Evolutionary conservation across 1,140 invertebrate genomes (phyloP).

Genomic region (Eupristina koningsbergeri): DNA sequence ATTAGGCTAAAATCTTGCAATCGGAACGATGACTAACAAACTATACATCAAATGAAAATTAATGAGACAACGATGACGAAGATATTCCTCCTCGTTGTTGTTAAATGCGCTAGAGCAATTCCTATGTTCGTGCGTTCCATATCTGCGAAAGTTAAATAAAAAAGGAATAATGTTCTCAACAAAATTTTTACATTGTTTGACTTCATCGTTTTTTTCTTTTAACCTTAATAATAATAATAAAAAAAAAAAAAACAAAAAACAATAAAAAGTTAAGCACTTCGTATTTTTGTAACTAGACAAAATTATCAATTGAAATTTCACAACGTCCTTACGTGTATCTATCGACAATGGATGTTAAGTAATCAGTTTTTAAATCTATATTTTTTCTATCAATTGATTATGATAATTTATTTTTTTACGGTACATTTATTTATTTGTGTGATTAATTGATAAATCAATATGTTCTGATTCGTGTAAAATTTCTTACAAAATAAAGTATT

Average conservation of each 20-base stretch:
- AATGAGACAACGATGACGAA: constrained; percentile 32
- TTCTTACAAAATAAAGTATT: too few relatives aligned
- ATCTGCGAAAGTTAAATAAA: constrained; percentile 50
- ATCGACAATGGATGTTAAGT: too few relatives aligned
- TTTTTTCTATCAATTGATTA: not conserved
- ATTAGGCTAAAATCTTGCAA: constrained; percentile 37
- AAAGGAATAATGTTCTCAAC: constrained; percentile 52
- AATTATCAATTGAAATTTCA: not conserved
- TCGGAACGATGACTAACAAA: constrained; percentile 21
- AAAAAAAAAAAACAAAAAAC: too few relatives aligned
- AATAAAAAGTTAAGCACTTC: constrained; percentile 18
- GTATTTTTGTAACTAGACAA: constrained; percentile 29
- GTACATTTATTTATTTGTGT: too few relatives aligned
- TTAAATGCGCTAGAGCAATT: constrained; percentile 49
- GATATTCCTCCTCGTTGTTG: constrained; percentile 34
- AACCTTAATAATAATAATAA: constrained; percentile 24
- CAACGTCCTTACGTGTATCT: too few relatives aligned
- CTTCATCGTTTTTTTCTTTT: constrained; percentile 38
- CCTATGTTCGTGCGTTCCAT: constrained; percentile 52
- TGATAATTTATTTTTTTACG: too few relatives aligned
- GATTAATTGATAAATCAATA: too few relatives aligned
- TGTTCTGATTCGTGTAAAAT: too few relatives aligned
- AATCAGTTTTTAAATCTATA: too few relatives aligned
- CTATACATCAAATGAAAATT: constrained; percentile 28
- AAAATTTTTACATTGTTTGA: constrained; percentile 34